These are phyloP conservation scores for Cyanoramphus novaezelandiae DNA, from an alignment of 2,113 vertebrate species.

Conservation along the genomic window DNA sequence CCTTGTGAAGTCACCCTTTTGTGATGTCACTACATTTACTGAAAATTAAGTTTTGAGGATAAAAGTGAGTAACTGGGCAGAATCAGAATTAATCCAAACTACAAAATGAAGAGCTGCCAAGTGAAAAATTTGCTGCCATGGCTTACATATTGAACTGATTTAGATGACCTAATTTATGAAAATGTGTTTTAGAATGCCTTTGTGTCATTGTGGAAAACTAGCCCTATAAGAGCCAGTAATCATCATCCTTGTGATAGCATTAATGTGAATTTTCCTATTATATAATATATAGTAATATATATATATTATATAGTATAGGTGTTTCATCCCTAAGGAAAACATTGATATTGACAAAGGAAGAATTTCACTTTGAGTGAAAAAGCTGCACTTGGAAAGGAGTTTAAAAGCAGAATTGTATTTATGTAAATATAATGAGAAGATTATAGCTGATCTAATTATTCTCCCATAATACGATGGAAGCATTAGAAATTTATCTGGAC, in stretches of 20 bases:
- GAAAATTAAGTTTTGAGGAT: background rate
- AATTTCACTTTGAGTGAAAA: slow-evolving; percentile 38
- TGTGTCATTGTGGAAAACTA: background rate
- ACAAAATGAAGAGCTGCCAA: slow-evolving; percentile 38
- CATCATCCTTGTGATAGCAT: slow-evolving; percentile 14
- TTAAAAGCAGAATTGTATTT: slow-evolving; percentile 32
- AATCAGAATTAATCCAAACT: slow-evolving; percentile 11
- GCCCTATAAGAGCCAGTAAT: slow-evolving; percentile 26
- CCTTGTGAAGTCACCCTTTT: background rate
- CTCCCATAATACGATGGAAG: background rate
- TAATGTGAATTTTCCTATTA: slow-evolving; percentile 40
- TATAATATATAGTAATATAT: background rate
- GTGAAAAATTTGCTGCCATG: slow-evolving; percentile 16
- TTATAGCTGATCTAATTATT: slow-evolving; percentile 8
- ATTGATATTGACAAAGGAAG: slow-evolving; percentile 22
- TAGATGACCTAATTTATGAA: slow-evolving; percentile 55
- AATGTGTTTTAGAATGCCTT: slow-evolving; percentile 30
- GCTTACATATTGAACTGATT: slow-evolving; percentile 46
- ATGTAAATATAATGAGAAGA: slow-evolving; percentile 49
- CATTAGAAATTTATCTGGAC: background rate
- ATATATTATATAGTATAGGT: slow-evolving; percentile 17
- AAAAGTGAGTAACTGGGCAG: background rate
- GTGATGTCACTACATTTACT: background rate
- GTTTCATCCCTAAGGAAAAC: slow-evolving; percentile 41
- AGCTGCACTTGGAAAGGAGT: slow-evolving; percentile 7